A percentile compares a stretch with the other conserved stretches of the same genome.
These are phyloP conservation scores for Myanophis thanlyinensis DNA, from an alignment of 2,113 vertebrate genomes.

Conservation along the genomic window DNA sequence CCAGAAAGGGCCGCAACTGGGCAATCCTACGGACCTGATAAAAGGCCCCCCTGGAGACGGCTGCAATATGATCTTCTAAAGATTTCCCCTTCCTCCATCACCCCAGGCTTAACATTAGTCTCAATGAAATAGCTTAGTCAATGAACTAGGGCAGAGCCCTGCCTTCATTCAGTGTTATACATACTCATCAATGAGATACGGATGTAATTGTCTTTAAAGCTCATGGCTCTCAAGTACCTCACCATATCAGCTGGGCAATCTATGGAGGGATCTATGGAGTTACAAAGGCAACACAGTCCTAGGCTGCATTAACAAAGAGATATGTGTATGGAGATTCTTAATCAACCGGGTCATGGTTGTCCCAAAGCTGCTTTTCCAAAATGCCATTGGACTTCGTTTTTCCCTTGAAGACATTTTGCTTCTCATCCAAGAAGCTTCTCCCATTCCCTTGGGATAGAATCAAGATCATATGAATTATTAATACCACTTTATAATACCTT, in stretches of 20 bases:
- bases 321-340: too few relatives aligned
- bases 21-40: too few relatives aligned
- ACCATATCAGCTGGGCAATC: background rate
- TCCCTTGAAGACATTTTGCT: too few relatives aligned
- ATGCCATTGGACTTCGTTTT: too few relatives aligned
- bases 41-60: too few relatives aligned
- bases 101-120: background rate
- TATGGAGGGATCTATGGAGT: background rate
- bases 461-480: background rate
- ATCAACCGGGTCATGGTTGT: too few relatives aligned
- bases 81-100: background rate
- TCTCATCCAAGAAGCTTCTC: too few relatives aligned
- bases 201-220: background rate
- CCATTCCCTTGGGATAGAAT: background rate
- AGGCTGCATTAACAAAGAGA: background rate
- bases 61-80: too few relatives aligned
- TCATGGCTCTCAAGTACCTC: background rate
- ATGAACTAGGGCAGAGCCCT: background rate
- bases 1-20: too few relatives aligned
- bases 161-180: background rate
- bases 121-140: background rate
- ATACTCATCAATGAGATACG: background rate
- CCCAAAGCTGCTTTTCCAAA: too few relatives aligned
- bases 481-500: background rate
- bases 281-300: background rate